phyloP scores from a whole-genome alignment of 2,888 invertebrate genomes.

The Acleris emargana region DNA sequence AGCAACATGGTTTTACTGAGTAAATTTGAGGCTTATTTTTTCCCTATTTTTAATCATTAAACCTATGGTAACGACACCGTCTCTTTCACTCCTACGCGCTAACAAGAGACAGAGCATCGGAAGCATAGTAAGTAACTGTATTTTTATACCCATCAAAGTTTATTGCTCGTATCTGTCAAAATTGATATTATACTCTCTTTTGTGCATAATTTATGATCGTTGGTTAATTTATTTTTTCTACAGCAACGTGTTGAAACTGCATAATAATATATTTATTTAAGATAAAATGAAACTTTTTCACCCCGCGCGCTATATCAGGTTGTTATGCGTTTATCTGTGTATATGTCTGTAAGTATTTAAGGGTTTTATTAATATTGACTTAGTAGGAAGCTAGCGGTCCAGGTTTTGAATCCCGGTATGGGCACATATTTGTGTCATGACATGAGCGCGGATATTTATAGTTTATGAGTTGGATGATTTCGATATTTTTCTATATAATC shows the following conservation, averaged over 20 bases:
- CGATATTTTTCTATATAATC: too few relatives aligned
- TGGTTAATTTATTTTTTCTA: slow-evolving; percentile 44
- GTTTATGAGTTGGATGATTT: too few relatives aligned
- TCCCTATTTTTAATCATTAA: slow-evolving; percentile 20
- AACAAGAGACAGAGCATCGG: slow-evolving; percentile 22
- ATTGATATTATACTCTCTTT: slow-evolving; percentile 29
- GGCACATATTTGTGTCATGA: too few relatives aligned
- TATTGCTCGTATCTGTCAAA: slow-evolving; percentile 33
- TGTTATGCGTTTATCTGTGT: too few relatives aligned
- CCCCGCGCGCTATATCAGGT: too few relatives aligned
- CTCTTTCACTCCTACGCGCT: slow-evolving; percentile 4
- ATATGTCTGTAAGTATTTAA: too few relatives aligned
- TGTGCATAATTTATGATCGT: slow-evolving; percentile 40
- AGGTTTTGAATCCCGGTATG: too few relatives aligned
- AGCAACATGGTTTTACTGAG: too few relatives aligned
- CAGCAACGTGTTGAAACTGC: slow-evolving; percentile 26
- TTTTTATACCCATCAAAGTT: slow-evolving; percentile 27
- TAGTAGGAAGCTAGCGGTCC: too few relatives aligned
- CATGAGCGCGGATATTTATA: too few relatives aligned
- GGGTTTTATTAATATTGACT: too few relatives aligned
- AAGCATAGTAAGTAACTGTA: slow-evolving; percentile 30
- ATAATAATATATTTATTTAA: slow-evolving; percentile 1
- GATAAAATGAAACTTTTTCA: too few relatives aligned
- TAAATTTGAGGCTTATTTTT: not conserved
- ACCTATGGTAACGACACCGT: slow-evolving; percentile 19